Conservation (phyloP, 2,113 vertebrate genomes). For the Tyrannus savana region DNA sequence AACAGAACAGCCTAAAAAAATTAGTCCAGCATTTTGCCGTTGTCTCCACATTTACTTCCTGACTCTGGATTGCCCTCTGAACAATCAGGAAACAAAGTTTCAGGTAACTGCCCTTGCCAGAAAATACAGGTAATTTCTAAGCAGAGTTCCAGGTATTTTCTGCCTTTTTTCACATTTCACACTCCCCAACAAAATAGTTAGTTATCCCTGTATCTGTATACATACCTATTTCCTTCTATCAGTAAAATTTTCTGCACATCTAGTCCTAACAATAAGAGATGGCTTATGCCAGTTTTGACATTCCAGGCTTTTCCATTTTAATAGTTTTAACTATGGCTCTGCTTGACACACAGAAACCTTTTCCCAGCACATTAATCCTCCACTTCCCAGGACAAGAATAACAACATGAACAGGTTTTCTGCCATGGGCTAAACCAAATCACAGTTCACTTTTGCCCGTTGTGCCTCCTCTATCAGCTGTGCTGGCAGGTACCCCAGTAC, state of each 20-base stretch:
- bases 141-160: background rate
- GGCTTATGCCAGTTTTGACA: background rate
- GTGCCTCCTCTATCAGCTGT: background rate
- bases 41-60: background rate
- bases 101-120: background rate
- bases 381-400: background rate
- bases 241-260: too few species aligned
- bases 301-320: background rate
- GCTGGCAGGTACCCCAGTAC: background rate
- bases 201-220: too few species aligned
- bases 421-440: background rate
- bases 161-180: background rate
- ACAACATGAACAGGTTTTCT: background rate
- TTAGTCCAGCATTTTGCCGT: background rate
- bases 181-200: background rate
- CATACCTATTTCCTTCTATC: background rate
- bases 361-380: background rate
- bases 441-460: background rate
- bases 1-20: background rate
- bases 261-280: background rate
- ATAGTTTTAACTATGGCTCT: background rate
- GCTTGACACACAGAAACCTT: background rate
- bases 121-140: background rate
- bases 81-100: background rate
- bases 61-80: background rate